Conservation (phyloP, 2,113 vertebrate genomes). For the Garra rufa region DNA sequence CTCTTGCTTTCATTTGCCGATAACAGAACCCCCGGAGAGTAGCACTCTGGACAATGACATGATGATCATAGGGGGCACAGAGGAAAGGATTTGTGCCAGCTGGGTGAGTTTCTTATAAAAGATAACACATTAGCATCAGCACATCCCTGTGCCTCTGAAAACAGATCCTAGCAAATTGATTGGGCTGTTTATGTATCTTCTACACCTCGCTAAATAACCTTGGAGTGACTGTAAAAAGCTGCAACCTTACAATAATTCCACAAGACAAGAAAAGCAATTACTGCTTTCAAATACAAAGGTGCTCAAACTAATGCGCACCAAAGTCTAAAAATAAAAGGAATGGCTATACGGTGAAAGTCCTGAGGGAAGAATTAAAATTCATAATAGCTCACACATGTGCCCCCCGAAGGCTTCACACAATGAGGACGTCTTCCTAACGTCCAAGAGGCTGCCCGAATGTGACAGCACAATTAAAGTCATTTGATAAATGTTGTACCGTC, state of each 20-base stretch:
- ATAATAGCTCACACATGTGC: slow-evolving; percentile 16
- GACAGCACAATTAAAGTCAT: slow-evolving; percentile 42
- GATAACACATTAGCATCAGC: slow-evolving; percentile 63
- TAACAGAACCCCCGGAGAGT: slow-evolving; percentile 68
- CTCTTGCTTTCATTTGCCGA: slow-evolving; percentile 65
- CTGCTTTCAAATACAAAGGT: slow-evolving; percentile 19
- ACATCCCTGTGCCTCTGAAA: slow-evolving; percentile 19
- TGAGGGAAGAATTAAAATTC: slow-evolving; percentile 1
- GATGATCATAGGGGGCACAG: slow-evolving; percentile 73
- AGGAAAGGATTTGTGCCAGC: slow-evolving; percentile 66
- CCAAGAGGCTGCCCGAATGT: slow-evolving; percentile 15
- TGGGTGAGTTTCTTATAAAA: slow-evolving; percentile 62
- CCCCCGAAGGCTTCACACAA: slow-evolving; percentile 36
- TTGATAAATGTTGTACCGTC: slow-evolving; percentile 30
- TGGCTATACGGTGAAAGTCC: not conserved
- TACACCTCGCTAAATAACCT: slow-evolving; percentile 35
- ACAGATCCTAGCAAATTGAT: slow-evolving; percentile 33
- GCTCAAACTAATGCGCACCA: slow-evolving; percentile 16
- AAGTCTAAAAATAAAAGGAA: slow-evolving; percentile 4
- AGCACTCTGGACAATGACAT: slow-evolving; percentile 69
- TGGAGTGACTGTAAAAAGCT: slow-evolving; percentile 39
- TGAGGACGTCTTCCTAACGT: slow-evolving; percentile 4
- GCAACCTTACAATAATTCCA: slow-evolving; percentile 36
- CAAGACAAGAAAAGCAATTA: slow-evolving; percentile 38
- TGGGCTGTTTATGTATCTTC: slow-evolving; percentile 40